Evolutionary conservation across 1,140 invertebrate species (phyloP).

Genomic region (Prorops nasuta): DNA sequence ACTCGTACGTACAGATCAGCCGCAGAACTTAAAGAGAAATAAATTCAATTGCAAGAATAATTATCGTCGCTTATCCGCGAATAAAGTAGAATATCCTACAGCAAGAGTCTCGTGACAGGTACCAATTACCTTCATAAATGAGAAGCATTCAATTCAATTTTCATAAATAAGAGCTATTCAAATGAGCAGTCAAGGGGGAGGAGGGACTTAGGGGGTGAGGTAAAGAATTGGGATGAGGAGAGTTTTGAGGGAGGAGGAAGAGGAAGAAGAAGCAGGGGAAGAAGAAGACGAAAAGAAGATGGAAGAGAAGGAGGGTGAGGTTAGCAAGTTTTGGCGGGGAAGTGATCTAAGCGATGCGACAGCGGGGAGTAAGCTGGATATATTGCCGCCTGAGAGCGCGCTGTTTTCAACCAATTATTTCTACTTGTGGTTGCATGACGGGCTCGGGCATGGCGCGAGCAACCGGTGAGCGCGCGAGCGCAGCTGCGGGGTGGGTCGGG

Average conservation of each 20-base stretch:
- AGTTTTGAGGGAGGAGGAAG: slow-evolving; percentile 9
- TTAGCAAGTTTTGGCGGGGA: slow-evolving; percentile 42
- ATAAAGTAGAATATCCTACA: slow-evolving; percentile 46
- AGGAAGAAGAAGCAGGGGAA: slow-evolving; percentile 5
- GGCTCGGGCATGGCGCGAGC: slow-evolving; percentile 25
- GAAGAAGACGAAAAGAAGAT: slow-evolving; percentile 6
- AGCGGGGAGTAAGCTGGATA: slow-evolving; percentile 56
- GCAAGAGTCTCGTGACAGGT: slow-evolving; percentile 38
- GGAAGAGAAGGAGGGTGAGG: slow-evolving; percentile 20
- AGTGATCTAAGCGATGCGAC: slow-evolving; percentile 54
- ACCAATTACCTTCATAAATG: slow-evolving; percentile 53
- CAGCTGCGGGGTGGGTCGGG: slow-evolving; percentile 29
- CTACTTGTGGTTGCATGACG: slow-evolving; percentile 55
- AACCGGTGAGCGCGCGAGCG: slow-evolving; percentile 14
- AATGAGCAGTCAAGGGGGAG: slow-evolving; percentile 30
- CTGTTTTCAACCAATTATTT: slow-evolving; percentile 57
- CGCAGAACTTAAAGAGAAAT: no score
- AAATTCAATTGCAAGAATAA: slow-evolving; percentile 48
- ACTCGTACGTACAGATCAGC: no score
- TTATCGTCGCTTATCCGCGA: slow-evolving; percentile 41
- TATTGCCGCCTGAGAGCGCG: slow-evolving; percentile 50
- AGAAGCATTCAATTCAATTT: slow-evolving; percentile 53
- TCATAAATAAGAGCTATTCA: slow-evolving; percentile 54
- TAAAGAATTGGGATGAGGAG: slow-evolving; percentile 7
- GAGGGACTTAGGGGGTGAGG: not conserved